Percentiles rank a stretch among this genome's conserved stretches.
Evolutionary conservation across 2,113 vertebrate genomes (phyloP).

Genomic region (Crotalus tigris): DNA sequence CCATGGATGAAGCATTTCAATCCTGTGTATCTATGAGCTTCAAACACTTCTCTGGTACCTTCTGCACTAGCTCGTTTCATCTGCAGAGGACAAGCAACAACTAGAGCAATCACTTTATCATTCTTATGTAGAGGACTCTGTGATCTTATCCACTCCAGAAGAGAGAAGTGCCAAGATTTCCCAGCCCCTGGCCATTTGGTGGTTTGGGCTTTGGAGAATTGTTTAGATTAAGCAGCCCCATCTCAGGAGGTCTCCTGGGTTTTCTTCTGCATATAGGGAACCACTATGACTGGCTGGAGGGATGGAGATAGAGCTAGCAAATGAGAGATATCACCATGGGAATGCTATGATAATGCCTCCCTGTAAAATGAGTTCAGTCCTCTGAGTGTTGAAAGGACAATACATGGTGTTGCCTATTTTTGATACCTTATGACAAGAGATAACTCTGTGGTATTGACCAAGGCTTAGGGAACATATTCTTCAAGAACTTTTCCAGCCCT

Average conservation of each 20-base stretch:
- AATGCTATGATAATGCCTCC: neutral
- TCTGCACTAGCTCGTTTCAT: neutral
- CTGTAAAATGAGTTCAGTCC: neutral
- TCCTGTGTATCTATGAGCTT: too few relatives aligned
- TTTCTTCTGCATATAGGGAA: neutral
- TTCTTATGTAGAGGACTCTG: neutral
- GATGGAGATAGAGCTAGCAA: neutral
- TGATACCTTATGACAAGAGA: neutral
- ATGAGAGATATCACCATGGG: neutral
- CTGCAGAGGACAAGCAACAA: neutral
- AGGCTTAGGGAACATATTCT: neutral
- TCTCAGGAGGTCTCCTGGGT: neutral
- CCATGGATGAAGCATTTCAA: neutral
- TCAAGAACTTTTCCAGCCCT: neutral
- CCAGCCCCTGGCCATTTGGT: neutral
- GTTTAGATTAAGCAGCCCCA: conserved; percentile 14
- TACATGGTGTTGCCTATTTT: neutral
- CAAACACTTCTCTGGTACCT: neutral
- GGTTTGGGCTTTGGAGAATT: neutral
- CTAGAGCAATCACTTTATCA: neutral
- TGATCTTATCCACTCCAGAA: neutral
- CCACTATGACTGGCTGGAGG: neutral
- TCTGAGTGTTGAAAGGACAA: neutral
- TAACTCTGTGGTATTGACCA: neutral
- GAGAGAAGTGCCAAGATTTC: neutral